phyloP scores from a whole-genome alignment of 2,113 vertebrate species.

The Anoplopoma fimbria region DNA sequence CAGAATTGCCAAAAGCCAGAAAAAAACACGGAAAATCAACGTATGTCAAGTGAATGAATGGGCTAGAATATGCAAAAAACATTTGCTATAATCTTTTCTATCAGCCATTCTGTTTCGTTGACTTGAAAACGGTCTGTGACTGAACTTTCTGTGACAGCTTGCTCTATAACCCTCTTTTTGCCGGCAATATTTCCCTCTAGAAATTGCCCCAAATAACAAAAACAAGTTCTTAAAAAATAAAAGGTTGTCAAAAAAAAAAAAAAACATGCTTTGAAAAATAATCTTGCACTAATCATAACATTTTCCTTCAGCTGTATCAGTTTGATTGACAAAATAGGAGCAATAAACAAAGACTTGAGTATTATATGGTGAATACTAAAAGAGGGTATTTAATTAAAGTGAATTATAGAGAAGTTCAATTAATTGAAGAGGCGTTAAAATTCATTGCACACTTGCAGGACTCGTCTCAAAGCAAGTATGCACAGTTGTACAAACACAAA shows the following conservation, averaged over 20 bases:
- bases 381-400: slow-evolving; percentile 13
- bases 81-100: neutral
- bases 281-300: neutral
- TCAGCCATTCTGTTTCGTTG: neutral
- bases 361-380: slow-evolving; percentile 9
- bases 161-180: neutral
- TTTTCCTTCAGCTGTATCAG: neutral
- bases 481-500: slow-evolving; percentile 64
- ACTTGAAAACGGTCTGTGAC: neutral
- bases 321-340: neutral
- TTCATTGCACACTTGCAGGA: slow-evolving; percentile 24
- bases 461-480: slow-evolving; percentile 44
- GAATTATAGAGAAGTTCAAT: slow-evolving; percentile 18
- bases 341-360: neutral
- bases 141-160: slow-evolving; percentile 13
- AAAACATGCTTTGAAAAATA: neutral
- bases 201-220: slow-evolving; percentile 2
- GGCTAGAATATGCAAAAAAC: neutral
- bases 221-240: neutral
- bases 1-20: neutral
- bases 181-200: neutral
- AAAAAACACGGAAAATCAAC: neutral
- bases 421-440: slow-evolving; percentile 35
- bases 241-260: neutral
- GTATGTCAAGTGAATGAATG: neutral